Conservation (phyloP, 2,797 vertebrate genomes). For the Yasuhikotakia modesta region DNA sequence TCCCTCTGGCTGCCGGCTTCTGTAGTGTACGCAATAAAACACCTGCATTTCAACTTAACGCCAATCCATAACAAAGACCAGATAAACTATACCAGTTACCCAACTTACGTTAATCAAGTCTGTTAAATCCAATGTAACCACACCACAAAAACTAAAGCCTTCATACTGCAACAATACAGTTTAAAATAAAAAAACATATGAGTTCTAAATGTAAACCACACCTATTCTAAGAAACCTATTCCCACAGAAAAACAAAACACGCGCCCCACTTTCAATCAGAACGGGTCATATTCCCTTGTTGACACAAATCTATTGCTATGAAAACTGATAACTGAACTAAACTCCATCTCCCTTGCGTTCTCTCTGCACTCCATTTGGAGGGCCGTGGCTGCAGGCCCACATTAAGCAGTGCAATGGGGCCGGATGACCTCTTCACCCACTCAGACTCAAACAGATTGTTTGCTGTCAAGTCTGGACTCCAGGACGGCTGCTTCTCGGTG, state of each 20-base stretch:
- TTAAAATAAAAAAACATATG: not conserved
- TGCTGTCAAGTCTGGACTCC: constrained; percentile 52
- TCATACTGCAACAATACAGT: not conserved
- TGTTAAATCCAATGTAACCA: not conserved
- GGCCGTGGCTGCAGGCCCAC: constrained; percentile 44
- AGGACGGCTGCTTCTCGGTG: constrained; percentile 33
- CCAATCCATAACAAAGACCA: constrained; percentile 32
- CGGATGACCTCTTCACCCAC: constrained; percentile 50
- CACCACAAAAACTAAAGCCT: not conserved
- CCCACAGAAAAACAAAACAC: not conserved
- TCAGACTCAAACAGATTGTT: constrained; percentile 55
- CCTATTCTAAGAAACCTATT: not conserved
- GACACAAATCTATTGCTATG: constrained; percentile 21
- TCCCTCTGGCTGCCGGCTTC: not conserved
- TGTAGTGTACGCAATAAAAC: not conserved
- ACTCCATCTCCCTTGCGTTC: constrained; percentile 13
- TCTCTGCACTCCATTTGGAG: constrained; percentile 34
- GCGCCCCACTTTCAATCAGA: not conserved
- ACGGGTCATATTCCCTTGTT: not conserved
- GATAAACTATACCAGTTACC: constrained; percentile 18
- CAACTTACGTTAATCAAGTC: not conserved
- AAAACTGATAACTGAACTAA: constrained; percentile 32
- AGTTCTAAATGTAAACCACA: not conserved
- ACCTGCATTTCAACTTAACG: constrained; percentile 14
- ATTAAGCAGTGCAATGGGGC: constrained; percentile 54